phyloP scores from a whole-genome alignment of 2,113 vertebrate genomes.

The Eolophus roseicapilla region DNA sequence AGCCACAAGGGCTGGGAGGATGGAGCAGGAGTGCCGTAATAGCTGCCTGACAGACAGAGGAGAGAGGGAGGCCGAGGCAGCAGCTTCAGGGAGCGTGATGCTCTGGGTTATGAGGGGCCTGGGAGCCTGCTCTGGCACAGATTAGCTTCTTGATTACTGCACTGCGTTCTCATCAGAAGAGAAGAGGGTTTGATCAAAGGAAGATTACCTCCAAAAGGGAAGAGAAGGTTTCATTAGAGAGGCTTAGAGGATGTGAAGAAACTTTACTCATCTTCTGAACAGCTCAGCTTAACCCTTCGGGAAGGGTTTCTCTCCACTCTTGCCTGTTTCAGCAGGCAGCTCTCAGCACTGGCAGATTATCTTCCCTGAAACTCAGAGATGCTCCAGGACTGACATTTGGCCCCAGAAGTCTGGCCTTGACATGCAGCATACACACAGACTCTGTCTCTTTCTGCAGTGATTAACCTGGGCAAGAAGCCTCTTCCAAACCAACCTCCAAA shows the following conservation, averaged over 20 bases:
- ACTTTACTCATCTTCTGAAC: constrained; percentile 9
- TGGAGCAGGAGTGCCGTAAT: neutral
- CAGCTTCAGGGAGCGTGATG: rapidly evolving
- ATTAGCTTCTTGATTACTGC: constrained; percentile 55
- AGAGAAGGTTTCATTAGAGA: constrained; percentile 55
- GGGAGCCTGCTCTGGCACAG: neutral
- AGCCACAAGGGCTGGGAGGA: neutral
- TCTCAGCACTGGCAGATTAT: neutral
- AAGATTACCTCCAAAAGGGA: constrained; percentile 26
- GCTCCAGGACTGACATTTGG: neutral
- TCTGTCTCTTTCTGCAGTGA: neutral
- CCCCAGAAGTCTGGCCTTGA: neutral
- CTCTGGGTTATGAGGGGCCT: neutral
- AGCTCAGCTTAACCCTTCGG: neutral
- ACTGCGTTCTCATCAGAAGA: constrained; percentile 54
- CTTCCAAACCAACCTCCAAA: neutral
- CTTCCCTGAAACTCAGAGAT: neutral
- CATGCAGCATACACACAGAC: neutral
- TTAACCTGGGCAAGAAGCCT: neutral
- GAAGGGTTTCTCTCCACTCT: neutral
- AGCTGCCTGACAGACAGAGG: neutral
- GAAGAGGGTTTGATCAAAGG: constrained; percentile 61
- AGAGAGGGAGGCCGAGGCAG: neutral
- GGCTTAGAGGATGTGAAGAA: constrained; percentile 29
- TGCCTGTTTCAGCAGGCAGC: neutral